phyloP scores from a whole-genome alignment of 2,797 vertebrate species.

The Bucorvus abyssinicus region DNA sequence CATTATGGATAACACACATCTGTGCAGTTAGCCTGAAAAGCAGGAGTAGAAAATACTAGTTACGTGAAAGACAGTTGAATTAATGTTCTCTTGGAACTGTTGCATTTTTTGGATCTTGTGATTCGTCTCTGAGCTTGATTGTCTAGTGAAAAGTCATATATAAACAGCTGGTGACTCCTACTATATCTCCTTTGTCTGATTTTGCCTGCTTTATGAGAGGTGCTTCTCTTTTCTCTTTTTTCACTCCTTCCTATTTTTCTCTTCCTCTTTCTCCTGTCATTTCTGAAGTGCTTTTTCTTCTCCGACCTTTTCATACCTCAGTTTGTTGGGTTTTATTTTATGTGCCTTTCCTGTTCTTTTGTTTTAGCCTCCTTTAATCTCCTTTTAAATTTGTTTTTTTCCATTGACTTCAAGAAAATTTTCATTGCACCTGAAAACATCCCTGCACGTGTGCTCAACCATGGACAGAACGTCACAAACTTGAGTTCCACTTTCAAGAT shows the following conservation, averaged over 20 bases:
- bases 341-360: background rate
- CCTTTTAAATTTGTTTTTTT: background rate
- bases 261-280: background rate
- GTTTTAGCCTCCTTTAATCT: background rate
- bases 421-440: background rate
- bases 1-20: background rate
- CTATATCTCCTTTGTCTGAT: background rate
- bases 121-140: background rate
- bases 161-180: background rate
- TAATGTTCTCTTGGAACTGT: background rate
- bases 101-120: background rate
- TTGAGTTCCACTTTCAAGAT: background rate
- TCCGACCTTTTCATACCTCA: background rate
- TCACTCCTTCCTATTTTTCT: background rate
- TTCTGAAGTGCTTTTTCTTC: background rate
- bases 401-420: background rate
- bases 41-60: background rate
- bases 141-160: background rate
- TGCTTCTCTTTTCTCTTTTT: background rate
- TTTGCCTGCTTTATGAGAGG: background rate
- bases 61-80: background rate
- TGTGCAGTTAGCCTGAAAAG: background rate
- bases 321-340: background rate
- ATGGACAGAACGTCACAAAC: background rate
- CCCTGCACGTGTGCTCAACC: rapidly evolving